Base-by-base conservation (phyloP, 2,797 vertebrate genomes). In the Apodemus agrarius region DNA sequence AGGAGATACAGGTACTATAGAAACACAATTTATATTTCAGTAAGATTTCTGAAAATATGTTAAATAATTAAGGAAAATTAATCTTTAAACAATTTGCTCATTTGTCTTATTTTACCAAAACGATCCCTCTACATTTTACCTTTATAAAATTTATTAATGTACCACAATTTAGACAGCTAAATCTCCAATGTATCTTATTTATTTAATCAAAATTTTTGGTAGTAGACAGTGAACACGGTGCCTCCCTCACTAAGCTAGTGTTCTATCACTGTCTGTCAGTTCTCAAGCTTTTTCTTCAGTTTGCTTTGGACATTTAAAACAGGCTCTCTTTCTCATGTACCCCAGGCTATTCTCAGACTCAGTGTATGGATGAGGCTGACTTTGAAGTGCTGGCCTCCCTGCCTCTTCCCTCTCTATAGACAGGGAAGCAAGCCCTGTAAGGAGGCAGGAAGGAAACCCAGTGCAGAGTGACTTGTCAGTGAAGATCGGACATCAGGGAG, bases 11-110 rank as follows among this genome's bases (percentile, higher is more conserved):
- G 34, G 69, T 59, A 63, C 14, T 22, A 24, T 37, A 31, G 87
- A 96, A 40, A 24, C 2, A 12, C 11, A 92, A 90, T 85, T 74
- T 67, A 95, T 11, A 95, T 89, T 94, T 94, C 24, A 67, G 49
- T 86, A 90, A 80, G 57, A 94, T 65, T 40, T 90, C 61, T 93
- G 31, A 92, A 93, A 92, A 92, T 40, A 24, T 83, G 91, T 34
- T 83, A 88, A n/a, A 89, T 59, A 59, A 94, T 3, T 52, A n/a
- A 87, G 80, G 59, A 86, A 96, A 94, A 72, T 26, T 52, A 81
- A 78, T 1, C 29, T 94, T 89, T 61, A 86, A 61, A 37, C 82
- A 85, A 75, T 87, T 75, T 95, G 65, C 34, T 92, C 34, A 79
- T 2, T 86, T 43, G 63, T 74, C 21, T 40, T 89, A 85, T 43